phyloP scores from a whole-genome alignment of 1,140 invertebrate species.

The Lucilia cuprina region DNA sequence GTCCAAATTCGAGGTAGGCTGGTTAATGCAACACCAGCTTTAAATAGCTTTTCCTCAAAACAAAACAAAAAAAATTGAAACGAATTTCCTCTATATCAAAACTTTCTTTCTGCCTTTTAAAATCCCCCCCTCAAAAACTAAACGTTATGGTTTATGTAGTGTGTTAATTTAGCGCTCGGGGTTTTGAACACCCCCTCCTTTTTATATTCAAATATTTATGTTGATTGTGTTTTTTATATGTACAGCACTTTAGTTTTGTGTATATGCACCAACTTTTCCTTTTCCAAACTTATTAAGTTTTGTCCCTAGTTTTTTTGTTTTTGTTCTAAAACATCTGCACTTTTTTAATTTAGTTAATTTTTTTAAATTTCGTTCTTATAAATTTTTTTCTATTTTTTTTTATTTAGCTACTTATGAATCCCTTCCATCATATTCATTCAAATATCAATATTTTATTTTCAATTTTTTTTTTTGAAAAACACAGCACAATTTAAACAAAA shows the following conservation, averaged over 20 bases:
- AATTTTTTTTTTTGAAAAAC: not conserved
- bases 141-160: not conserved
- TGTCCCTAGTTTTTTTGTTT: not conserved
- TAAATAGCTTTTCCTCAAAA: slow-evolving; percentile 4
- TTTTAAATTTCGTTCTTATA: not conserved
- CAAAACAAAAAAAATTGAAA: not conserved
- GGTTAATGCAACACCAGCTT: slow-evolving; percentile 18
- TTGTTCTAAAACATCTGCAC: not conserved
- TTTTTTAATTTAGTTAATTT: not conserved
- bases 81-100: not conserved
- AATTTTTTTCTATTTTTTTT: not conserved
- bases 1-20: slow-evolving; percentile 61
- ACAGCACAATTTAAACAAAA: not conserved
- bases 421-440: not conserved
- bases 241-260: not conserved
- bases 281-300: not conserved
- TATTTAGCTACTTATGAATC: slow-evolving; percentile 15
- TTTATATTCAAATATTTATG: not conserved
- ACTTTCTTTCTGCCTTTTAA: not conserved
- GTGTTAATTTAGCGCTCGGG: not conserved
- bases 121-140: not conserved
- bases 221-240: slow-evolving; percentile 4
- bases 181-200: not conserved
- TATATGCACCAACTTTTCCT: not conserved
- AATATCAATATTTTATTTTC: not conserved